These are phyloP conservation scores for Sebastolobus altivelis DNA, from an alignment of 2,797 vertebrate species.

Conservation along the genomic window DNA sequence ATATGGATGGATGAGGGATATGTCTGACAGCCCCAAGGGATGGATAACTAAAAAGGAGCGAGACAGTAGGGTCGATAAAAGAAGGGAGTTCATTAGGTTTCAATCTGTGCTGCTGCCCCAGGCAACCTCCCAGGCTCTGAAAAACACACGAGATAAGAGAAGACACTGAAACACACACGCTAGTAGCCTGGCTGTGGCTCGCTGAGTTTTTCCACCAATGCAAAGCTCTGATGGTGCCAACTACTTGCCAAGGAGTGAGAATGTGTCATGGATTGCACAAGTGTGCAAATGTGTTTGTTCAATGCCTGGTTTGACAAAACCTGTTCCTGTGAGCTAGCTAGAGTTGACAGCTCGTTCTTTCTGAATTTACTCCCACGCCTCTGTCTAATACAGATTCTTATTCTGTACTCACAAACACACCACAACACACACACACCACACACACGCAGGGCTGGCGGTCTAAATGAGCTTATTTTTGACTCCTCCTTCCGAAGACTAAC, in stretches of 20 bases:
- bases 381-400: slow-evolving; percentile 9
- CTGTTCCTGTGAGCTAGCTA: slow-evolving; percentile 75
- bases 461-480: slow-evolving; percentile 62
- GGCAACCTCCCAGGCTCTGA: slow-evolving; percentile 31
- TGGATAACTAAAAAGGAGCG: slow-evolving; percentile 38
- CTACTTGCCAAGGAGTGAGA: slow-evolving; percentile 19
- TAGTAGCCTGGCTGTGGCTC: slow-evolving; percentile 1
- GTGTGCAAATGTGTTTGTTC: slow-evolving; percentile 48
- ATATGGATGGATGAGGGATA: slow-evolving; percentile 13
- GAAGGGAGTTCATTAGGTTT: slow-evolving; percentile 56
- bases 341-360: slow-evolving; percentile 58
- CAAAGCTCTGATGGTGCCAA: slow-evolving; percentile 22
- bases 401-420: slow-evolving; percentile 2
- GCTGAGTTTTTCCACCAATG: slow-evolving; percentile 14
- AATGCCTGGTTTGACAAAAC: slow-evolving; percentile 68
- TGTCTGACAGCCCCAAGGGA: slow-evolving; percentile 31
- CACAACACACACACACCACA: neutral
- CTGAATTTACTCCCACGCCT: slow-evolving; percentile 58
- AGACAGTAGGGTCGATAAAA: slow-evolving; percentile 41
- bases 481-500: slow-evolving; percentile 52
- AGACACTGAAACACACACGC: neutral
- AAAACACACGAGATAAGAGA: slow-evolving; percentile 16
- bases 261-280: slow-evolving; percentile 53
- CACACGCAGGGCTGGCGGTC: neutral
- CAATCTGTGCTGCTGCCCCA: slow-evolving; percentile 24